Evolutionary conservation across 2,113 vertebrate genomes (phyloP).

Genomic region (Neomonachus schauinslandi): DNA sequence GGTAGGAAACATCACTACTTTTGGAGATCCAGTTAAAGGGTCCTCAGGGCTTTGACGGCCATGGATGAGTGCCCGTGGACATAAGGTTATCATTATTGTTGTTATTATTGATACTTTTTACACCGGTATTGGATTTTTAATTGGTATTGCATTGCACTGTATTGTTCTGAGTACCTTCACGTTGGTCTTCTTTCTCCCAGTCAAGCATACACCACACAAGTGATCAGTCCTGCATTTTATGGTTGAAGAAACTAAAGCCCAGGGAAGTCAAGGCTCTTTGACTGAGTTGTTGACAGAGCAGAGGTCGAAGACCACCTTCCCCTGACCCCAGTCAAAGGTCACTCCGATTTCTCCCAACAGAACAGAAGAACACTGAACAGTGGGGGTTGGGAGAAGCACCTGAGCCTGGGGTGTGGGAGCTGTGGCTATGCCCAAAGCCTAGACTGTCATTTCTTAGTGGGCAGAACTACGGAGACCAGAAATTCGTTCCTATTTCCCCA

Average conservation of each 20-base stretch:
- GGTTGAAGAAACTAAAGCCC: not conserved
- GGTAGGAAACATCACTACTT: not conserved
- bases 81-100: not conserved
- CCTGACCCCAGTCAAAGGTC: not conserved
- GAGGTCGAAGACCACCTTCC: not conserved
- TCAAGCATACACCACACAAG: accelerated
- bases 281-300: not conserved
- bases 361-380: not conserved
- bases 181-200: not conserved
- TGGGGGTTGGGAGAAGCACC: not conserved
- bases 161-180: not conserved
- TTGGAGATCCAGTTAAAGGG: not conserved
- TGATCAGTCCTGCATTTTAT: not conserved
- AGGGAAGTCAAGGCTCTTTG: not conserved
- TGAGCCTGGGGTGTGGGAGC: not conserved
- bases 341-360: not conserved
- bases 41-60: not conserved
- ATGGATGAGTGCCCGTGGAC: not conserved
- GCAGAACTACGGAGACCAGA: not conserved
- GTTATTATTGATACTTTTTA: not conserved
- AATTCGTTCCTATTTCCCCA: slow-evolving; percentile 1
- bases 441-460: not conserved
- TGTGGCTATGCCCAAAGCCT: not conserved
- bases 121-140: not conserved
- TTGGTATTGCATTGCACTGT: not conserved